Evolutionary conservation across 2,797 vertebrate species (phyloP), one percentile per base, ranked within the genome.

Genomic region (Chloroceryle inda): DNA sequence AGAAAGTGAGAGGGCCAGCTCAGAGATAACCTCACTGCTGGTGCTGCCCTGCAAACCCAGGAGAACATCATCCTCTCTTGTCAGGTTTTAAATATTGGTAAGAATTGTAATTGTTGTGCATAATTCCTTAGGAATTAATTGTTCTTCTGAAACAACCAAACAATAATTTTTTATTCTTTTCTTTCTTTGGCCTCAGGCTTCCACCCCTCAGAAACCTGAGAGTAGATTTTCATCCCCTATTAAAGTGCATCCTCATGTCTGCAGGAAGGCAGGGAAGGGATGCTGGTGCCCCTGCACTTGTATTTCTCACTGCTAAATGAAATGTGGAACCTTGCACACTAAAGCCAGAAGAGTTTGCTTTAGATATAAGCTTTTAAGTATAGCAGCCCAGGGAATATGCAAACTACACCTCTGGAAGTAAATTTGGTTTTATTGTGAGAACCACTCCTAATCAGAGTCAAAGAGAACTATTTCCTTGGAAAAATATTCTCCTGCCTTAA

Each of bases 401-500:
- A 90, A 85, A 84, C 38, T 29, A 49, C 17, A 55, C 17, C 11
- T 52, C 83, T 69, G 73, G 88, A 73, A 72, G 80, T 40, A 87
- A 85, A 79, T 69, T 49, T 35, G 80, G 29, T 10, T 16, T 68
- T 91, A 61, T 85, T 35, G 66, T 49, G 62, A 80, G 66, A 79
- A 18, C 22, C 61, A 35, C 61, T 82, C 55, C 42, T 84, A 90
- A 92, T 86, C 40, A 72, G 37, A 15, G 20, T 8, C 49, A 87
- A 83, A 89, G 91, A 90, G 81, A 77, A 67, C 63, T 42, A 84
- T 86, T 94, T 95, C 82, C 89, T 93, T 95, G 19, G 74, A 92
- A 95, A 96, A 97, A 97, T 94, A 95, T 33, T 93, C 80, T 86
- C 78, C 66, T 82, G 31, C 31, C 89, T 67, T 66, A 66, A 91